These are phyloP conservation scores for Drosophila quasianomalipes DNA, from an alignment of 2,888 invertebrate species.

Conservation along the genomic window DNA sequence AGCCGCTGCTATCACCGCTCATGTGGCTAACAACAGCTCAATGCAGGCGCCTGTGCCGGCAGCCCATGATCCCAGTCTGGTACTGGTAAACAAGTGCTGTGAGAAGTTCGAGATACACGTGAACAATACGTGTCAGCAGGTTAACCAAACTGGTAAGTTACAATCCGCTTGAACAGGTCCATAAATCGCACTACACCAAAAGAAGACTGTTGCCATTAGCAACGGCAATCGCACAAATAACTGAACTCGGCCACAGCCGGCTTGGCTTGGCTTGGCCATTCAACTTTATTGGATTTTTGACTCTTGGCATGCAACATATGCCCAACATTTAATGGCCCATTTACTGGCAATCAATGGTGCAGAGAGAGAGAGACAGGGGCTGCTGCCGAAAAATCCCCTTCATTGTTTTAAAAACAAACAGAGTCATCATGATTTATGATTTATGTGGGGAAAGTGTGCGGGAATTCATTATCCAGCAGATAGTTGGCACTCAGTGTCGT, in stretches of 20 bases:
- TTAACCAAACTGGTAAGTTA: conserved; percentile 87
- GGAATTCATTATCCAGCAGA: conserved; percentile 9
- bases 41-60: conserved; percentile 18
- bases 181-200: conserved; percentile 12
- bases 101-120: conserved; percentile 90
- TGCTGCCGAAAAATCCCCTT: conserved; percentile 8
- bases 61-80: conserved; percentile 49
- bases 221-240: conserved; percentile 37
- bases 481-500: not conserved
- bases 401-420: conserved; percentile 34
- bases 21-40: conserved; percentile 49
- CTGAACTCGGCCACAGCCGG: conserved; percentile 22
- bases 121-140: conserved; percentile 88
- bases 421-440: conserved; percentile 34
- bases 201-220: conserved; percentile 53
- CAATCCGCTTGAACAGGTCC: not conserved
- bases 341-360: conserved; percentile 45
- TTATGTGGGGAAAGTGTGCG: conserved; percentile 29
- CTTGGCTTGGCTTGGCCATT: conserved; percentile 53
- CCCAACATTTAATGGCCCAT: conserved; percentile 51
- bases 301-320: conserved; percentile 57
- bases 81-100: conserved; percentile 92
- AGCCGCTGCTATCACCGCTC: conserved; percentile 21
- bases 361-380: conserved; percentile 22
- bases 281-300: conserved; percentile 72